Base-by-base conservation (phyloP, 2,113 vertebrate species). In the Syngnathoides biaculeatus region DNA sequence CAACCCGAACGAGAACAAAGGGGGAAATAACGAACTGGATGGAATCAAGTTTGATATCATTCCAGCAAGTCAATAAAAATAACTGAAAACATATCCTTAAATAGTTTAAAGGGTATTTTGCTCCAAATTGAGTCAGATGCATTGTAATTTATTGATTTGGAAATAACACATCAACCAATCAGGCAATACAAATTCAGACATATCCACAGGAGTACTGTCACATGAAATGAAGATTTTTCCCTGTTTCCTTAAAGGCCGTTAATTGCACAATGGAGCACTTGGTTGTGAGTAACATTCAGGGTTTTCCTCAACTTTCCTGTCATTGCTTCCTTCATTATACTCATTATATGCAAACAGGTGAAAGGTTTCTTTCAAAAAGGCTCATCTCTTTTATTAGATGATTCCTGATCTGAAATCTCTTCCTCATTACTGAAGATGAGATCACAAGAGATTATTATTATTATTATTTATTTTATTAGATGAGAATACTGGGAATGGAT, bases 391-490 rank as follows among this genome's bases (percentile, higher is more conserved):
- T 80, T 77, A 71, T 83, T 85, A 81, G 77, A 86, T 80, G 82
- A 65, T 69, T 26, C 48, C 79, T 81, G 77, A 85, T 89, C 87
- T 86, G 86, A 87, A 89, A 86, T 88, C 88, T 76, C 79, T 80
- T 80, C 84, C 84, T 89, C 83, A 90, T 92, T 89, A 90, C 84
- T n/a, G 68, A 68, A 85, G 86, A 80, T 86, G 92, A 84, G 79
- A 84, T 80, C 57, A 74, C 82, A 88, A 91, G 85, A 83, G 62
- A 61, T 66, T 84, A 91, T 91, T 89, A 89, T 89, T 93, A 89
- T n/a, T n/a, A n/a, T n/a, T n/a, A n/a, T n/a, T n/a, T n/a, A n/a
- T n/a, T n/a, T n/a, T n/a, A n/a, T 90, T 91, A 79, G 87, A 91
- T 89, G 87, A 90, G 79, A 83, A 90, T 84, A 87, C 89, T 87